Conservation (phyloP, 53 echinoderm and acorn worm genomes). For the Temnopleurus reevesii region DNA sequence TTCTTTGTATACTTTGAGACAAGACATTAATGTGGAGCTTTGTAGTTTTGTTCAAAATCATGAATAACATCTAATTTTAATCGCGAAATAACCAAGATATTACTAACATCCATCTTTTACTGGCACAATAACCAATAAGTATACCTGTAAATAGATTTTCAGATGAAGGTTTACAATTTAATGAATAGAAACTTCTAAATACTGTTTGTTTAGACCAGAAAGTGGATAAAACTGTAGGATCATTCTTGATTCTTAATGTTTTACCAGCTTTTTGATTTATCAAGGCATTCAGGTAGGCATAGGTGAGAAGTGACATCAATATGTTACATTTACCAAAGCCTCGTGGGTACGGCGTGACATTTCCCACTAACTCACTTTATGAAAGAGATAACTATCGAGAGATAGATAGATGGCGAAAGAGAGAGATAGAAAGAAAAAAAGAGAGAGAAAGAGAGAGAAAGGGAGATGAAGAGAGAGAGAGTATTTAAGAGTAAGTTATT, state of each 20-base stretch:
- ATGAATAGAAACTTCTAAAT: too few species aligned
- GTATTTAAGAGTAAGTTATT: background rate
- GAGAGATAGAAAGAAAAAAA: background rate
- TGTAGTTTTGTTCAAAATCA: too few species aligned
- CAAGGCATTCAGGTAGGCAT: too few species aligned
- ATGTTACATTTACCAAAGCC: conserved; percentile 21
- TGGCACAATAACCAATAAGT: too few species aligned
- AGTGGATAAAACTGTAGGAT: background rate
- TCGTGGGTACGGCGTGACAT: conserved; percentile 3
- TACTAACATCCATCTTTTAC: too few species aligned
- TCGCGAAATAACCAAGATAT: too few species aligned
- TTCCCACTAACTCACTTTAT: conserved; percentile 5
- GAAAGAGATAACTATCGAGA: background rate
- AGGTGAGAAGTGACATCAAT: background rate
- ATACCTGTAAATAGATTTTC: too few species aligned
- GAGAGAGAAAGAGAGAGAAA: background rate
- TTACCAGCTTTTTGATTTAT: background rate
- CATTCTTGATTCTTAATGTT: background rate
- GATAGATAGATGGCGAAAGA: background rate
- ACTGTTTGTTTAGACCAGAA: too few species aligned
- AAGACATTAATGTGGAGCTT: too few species aligned
- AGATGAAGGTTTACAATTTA: too few species aligned
- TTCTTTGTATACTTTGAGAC: too few species aligned
- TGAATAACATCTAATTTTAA: too few species aligned
- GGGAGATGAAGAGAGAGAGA: background rate